Conservation (phyloP, 2,113 vertebrate species). For the Marcusenius ussheri region DNA sequence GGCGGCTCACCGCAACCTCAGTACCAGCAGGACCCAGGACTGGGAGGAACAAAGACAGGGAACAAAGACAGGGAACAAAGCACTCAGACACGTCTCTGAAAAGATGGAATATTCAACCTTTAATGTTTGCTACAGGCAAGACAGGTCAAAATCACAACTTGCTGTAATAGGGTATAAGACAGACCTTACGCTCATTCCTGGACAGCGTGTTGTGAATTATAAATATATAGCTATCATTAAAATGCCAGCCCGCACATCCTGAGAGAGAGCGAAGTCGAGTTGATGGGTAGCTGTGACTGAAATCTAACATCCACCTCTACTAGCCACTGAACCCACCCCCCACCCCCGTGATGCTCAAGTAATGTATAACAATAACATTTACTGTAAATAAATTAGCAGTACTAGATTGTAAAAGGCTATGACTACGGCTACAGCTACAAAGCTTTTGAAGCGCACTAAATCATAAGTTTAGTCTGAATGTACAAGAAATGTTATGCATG, state of each 20-base stretch:
- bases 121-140: slow-evolving; percentile 44
- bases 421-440: slow-evolving; percentile 30
- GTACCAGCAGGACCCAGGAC: not conserved
- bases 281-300: not conserved
- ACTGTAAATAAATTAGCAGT: slow-evolving; percentile 53
- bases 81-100: not conserved
- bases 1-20: not conserved
- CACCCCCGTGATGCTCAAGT: slow-evolving; percentile 25
- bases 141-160: slow-evolving; percentile 30
- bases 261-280: slow-evolving; percentile 23
- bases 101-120: slow-evolving; percentile 31
- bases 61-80: not conserved
- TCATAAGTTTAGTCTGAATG: slow-evolving; percentile 30
- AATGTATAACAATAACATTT: slow-evolving; percentile 25
- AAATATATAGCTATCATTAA: slow-evolving; percentile 36
- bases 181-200: slow-evolving; percentile 22
- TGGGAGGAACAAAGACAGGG: not conserved
- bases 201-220: slow-evolving; percentile 26
- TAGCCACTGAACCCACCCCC: slow-evolving; percentile 34
- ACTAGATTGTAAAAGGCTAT: slow-evolving; percentile 46
- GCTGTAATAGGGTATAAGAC: slow-evolving; percentile 26
- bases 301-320: not conserved
- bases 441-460: slow-evolving; percentile 42
- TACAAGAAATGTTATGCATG: slow-evolving; percentile 42
- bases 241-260: slow-evolving; percentile 39